Evolutionary conservation across 1,140 invertebrate species (phyloP), one percentile per base, ranked within the genome.

Genomic region (Tetraneura akinire): DNA sequence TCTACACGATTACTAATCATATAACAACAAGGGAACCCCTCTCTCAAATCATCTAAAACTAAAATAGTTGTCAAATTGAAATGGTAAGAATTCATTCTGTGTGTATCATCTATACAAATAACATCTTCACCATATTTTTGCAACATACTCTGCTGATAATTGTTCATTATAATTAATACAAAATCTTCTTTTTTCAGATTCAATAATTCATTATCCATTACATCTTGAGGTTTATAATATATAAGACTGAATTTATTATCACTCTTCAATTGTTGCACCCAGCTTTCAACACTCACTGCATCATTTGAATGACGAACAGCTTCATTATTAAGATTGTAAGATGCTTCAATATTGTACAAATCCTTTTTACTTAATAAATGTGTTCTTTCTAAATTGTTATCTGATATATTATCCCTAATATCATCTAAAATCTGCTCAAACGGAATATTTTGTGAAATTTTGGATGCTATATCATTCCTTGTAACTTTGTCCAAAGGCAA

Each of bases 341-440:
- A 81, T 60, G 53, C 53, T 57, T 68, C 51, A 16, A 81, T 81
- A 55, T 81, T 81, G 47, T 51, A 81, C 18, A 81, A 32, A 45
- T 81, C 80, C 57, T 68, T 80, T 51, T 71, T 68, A 26, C 16
- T 80, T 4, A 80, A 11, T 26, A 80, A 73, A 23, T 81, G 45
- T 16, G 62, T 42, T 60, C 53, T 81, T 57, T 81, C 68, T 26
- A 60, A 49, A 26, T 32, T n/a, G 23, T 55, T 55, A n/a, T 55
- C 21, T 18, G 53, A 0, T 21, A 55, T 55, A 55, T 55, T 23
- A 55, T 55, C 53, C n/a, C n/a, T 18, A 55, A 21, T 55, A n/a
- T 55, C 53, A n/a, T 21, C 53, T n/a, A 55, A 55, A 55, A 55
- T 55, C 21, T 10, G n/a, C 6, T 55, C 21, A 55, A 55, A 55